phyloP scores from a whole-genome alignment of 2,113 vertebrate genomes.

The Delphinus delphis region DNA sequence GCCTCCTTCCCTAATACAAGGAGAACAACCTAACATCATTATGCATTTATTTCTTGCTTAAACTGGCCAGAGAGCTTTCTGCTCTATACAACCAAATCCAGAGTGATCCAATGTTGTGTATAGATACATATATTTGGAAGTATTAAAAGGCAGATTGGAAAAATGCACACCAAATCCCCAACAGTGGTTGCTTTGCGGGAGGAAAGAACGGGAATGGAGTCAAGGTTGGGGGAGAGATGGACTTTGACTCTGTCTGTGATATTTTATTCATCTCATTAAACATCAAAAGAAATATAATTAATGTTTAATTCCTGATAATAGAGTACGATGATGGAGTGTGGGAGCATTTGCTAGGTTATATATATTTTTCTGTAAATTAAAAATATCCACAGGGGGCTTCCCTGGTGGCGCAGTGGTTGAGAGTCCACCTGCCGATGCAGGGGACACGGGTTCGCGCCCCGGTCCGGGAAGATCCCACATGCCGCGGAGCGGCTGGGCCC shows the following conservation, averaged over 20 bases:
- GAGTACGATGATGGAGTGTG: too few relatives aligned
- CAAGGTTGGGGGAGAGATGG: too few relatives aligned
- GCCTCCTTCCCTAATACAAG: neutral
- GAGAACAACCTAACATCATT: accelerated
- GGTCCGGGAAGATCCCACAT: too few relatives aligned
- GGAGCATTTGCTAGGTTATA: neutral
- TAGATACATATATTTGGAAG: neutral
- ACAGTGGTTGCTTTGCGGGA: accelerated
- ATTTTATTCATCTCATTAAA: neutral
- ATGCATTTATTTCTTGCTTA: neutral
- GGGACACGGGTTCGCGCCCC: too few relatives aligned
- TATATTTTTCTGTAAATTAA: neutral
- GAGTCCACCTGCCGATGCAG: too few relatives aligned
- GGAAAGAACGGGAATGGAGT: too few relatives aligned
- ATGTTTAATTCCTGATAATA: neutral
- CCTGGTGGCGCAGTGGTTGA: too few relatives aligned
- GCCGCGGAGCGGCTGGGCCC: too few relatives aligned
- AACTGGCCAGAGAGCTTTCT: neutral
- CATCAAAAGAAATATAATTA: neutral
- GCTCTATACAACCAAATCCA: too few relatives aligned
- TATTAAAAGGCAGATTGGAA: too few relatives aligned
- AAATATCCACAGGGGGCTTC: neutral
- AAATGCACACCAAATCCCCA: neutral
- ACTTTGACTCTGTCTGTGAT: neutral
- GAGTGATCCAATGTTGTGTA: too few relatives aligned